Evolutionary conservation across 2,888 invertebrate genomes (phyloP).

Genomic region (Podabrus alpinus): DNA sequence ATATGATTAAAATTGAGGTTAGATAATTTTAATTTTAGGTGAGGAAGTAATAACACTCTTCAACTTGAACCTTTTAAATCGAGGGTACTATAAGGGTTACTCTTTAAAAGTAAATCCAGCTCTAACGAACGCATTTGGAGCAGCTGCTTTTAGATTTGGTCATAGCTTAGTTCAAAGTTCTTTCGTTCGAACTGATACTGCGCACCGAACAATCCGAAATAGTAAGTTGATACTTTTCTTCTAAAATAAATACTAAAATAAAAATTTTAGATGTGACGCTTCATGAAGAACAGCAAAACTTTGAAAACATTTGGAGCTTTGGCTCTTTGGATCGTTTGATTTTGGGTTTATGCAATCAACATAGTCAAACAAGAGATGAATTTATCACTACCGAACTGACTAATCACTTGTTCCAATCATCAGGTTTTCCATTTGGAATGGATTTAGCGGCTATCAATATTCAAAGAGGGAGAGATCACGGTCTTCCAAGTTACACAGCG

Average conservation of each 20-base stretch:
- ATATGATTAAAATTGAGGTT: neutral
- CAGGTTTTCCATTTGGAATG: constrained; percentile 74
- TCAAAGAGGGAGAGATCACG: constrained; percentile 86
- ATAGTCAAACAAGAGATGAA: constrained; percentile 78
- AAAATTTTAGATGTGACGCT: constrained; percentile 72
- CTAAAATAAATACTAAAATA: neutral
- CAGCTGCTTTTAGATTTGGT: constrained; percentile 85
- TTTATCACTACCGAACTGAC: constrained; percentile 81
- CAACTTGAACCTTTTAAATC: constrained; percentile 68
- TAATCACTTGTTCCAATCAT: constrained; percentile 80
- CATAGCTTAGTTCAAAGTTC: constrained; percentile 83
- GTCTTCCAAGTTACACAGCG: constrained; percentile 76
- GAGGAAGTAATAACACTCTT: constrained; percentile 76
- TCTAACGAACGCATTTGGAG: constrained; percentile 77
- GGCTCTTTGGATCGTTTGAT: constrained; percentile 81
- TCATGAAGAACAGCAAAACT: constrained; percentile 75
- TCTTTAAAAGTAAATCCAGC: constrained; percentile 72
- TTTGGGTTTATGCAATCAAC: constrained; percentile 77
- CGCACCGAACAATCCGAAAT: constrained; percentile 69
- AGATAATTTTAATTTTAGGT: constrained; percentile 54
- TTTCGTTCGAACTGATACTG: constrained; percentile 73
- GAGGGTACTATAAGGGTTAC: constrained; percentile 75
- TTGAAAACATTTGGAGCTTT: constrained; percentile 72
- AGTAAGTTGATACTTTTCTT: constrained; percentile 62
- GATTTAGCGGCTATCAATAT: constrained; percentile 88